Percentiles rank a stretch among this genome's conserved stretches.
Conservation (phyloP, 1,140 invertebrate species). For the Hydropsyche tenuis region DNA sequence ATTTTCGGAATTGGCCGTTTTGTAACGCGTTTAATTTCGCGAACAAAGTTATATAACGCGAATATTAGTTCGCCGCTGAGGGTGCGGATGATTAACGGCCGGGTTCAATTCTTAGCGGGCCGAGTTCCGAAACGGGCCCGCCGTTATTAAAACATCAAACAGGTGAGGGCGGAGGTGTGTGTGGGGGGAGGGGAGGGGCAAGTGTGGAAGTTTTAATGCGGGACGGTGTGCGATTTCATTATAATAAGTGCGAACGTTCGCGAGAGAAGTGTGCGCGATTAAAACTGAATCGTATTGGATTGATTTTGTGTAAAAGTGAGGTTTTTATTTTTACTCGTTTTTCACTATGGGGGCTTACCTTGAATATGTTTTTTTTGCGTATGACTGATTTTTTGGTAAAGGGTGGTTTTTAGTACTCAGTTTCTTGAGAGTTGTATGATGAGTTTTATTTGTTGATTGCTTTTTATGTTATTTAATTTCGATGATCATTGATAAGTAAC, state of each 20-base stretch:
- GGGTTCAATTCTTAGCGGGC: slow-evolving; percentile 16
- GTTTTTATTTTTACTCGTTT: too few relatives aligned
- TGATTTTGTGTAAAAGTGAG: neutral
- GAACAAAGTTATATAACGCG: slow-evolving; percentile 14
- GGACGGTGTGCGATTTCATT: neutral
- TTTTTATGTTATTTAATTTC: too few relatives aligned
- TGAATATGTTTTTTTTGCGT: too few relatives aligned
- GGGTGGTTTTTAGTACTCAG: too few relatives aligned
- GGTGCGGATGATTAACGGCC: slow-evolving; percentile 5
- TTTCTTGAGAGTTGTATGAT: too few relatives aligned
- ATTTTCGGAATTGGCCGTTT: too few relatives aligned
- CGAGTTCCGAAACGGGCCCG: neutral
- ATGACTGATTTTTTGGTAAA: too few relatives aligned
- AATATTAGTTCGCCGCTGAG: slow-evolving; percentile 18
- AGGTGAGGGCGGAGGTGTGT: neutral
- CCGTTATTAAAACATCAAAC: slow-evolving; percentile 27
- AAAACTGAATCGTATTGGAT: neutral
- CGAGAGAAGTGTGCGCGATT: neutral
- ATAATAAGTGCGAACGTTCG: neutral
- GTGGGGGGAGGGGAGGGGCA: neutral
- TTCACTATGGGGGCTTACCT: too few relatives aligned
- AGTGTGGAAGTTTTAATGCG: neutral
- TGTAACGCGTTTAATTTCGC: slow-evolving; percentile 9
- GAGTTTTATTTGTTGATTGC: too few relatives aligned
- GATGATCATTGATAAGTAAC: too few relatives aligned